phyloP scores from a whole-genome alignment of 1,140 invertebrate genomes.

The Grapholita molesta region DNA sequence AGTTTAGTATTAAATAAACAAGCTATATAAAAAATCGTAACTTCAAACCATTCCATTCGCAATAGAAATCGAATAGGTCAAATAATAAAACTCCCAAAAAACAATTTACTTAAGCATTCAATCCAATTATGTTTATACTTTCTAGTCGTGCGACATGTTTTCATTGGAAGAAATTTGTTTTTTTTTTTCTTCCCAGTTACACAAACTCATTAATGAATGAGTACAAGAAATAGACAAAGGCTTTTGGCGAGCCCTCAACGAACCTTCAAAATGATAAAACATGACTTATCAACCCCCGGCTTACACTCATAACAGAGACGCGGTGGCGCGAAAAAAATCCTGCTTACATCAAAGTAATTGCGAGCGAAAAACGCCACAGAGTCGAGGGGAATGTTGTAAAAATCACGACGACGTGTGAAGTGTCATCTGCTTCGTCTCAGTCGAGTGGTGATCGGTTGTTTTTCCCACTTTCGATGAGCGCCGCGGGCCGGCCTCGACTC shows the following conservation, averaged over 20 bases:
- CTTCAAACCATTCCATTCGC: too few species aligned
- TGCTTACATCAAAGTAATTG: conserved; percentile 65
- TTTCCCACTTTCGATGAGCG: conserved; percentile 73
- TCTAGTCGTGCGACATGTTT: too few species aligned
- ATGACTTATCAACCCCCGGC: conserved; percentile 22
- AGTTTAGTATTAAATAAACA: too few species aligned
- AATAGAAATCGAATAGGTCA: too few species aligned
- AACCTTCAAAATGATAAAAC: conserved; percentile 18
- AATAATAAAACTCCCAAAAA: too few species aligned
- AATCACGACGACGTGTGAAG: conserved; percentile 75
- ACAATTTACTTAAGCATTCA: too few species aligned
- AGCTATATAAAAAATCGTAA: too few species aligned
- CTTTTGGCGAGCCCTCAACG: conserved; percentile 4
- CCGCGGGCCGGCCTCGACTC: conserved; percentile 51
- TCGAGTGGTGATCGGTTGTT: conserved; percentile 76
- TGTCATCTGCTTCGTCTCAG: conserved; percentile 63
- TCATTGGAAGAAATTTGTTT: not conserved
- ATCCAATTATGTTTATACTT: too few species aligned
- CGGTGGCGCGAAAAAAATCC: conserved; percentile 25
- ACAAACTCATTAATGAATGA: conserved; percentile 6
- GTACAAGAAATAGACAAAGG: conserved; percentile 12
- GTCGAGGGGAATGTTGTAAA: conserved; percentile 71
- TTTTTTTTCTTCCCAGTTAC: not conserved
- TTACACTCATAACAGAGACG: conserved; percentile 24
- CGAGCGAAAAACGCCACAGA: conserved; percentile 58